Conservation (phyloP, 2,797 vertebrate species). For the Moxostoma hubbsi region DNA sequence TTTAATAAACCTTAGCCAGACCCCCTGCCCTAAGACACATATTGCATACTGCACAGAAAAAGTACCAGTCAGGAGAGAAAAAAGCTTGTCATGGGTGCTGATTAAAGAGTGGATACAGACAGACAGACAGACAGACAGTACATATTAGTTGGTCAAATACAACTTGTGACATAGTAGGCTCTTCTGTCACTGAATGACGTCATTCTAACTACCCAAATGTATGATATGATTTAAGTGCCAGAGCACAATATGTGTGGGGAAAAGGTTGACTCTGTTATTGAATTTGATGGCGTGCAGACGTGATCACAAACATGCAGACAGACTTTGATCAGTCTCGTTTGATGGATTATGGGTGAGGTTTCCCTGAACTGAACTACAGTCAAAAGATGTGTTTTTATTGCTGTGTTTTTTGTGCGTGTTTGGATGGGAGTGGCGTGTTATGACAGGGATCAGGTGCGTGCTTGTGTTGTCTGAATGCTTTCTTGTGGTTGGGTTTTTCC, state of each 20-base stretch:
- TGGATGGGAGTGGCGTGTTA: slow-evolving; percentile 3
- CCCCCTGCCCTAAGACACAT: neutral
- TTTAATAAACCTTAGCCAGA: slow-evolving; percentile 37
- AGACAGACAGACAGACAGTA: too few species aligned
- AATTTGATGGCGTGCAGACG: slow-evolving; percentile 16
- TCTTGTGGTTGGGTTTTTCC: slow-evolving; percentile 52
- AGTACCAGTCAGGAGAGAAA: neutral
- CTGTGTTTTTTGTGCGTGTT: slow-evolving; percentile 3
- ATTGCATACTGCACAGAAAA: neutral
- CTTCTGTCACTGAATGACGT: too few species aligned
- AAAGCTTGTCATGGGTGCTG: neutral
- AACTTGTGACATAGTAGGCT: too few species aligned
- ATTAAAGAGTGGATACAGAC: neutral
- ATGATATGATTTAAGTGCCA: too few species aligned
- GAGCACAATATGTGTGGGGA: neutral
- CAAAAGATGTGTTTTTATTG: slow-evolving; percentile 1
- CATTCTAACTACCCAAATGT: too few species aligned
- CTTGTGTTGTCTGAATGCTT: slow-evolving; percentile 43
- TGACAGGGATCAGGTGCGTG: slow-evolving; percentile 43
- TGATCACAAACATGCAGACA: slow-evolving; percentile 15
- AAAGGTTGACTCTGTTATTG: slow-evolving; percentile 11
- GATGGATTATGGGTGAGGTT: neutral
- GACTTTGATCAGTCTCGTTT: slow-evolving; percentile 26
- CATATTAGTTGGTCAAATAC: neutral
- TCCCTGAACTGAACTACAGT: neutral